These are phyloP conservation scores for Crocidura indochinensis DNA, from an alignment of 2,797 vertebrate genomes.

Conservation along the genomic window DNA sequence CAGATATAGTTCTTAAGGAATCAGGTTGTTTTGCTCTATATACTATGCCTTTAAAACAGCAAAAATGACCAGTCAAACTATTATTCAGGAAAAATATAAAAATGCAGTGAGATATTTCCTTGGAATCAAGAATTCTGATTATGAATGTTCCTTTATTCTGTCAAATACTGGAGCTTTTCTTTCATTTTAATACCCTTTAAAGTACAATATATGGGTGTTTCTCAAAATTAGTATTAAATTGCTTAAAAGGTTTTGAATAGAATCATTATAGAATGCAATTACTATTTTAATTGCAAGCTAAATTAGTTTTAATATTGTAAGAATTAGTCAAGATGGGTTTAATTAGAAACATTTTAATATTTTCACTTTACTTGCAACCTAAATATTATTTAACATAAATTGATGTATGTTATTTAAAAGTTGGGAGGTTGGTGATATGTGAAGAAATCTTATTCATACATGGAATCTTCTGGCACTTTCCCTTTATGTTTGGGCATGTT, in stretches of 20 bases:
- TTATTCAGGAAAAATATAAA: neutral
- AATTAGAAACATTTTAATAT: conserved; percentile 69
- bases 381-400: conserved; percentile 65
- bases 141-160: conserved; percentile 14
- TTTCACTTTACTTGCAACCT: conserved; percentile 63
- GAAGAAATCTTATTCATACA: neutral
- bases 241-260: conserved; percentile 65
- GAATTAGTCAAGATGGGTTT: conserved; percentile 64
- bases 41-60: conserved; percentile 39
- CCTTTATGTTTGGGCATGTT: neutral
- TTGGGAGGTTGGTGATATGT: too few relatives aligned
- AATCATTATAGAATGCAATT: conserved; percentile 66
- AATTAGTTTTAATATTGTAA: conserved; percentile 76
- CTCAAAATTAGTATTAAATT: conserved; percentile 59
- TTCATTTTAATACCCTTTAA: neutral
- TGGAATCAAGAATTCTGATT: neutral
- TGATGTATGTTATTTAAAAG: conserved; percentile 33
- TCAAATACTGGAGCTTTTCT: neutral
- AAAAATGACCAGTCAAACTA: neutral
- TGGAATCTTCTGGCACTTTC: neutral
- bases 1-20: neutral
- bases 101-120: neutral
- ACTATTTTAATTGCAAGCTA: conserved; percentile 75
- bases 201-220: conserved; percentile 45
- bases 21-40: conserved; percentile 36